phyloP scores from a whole-genome alignment of 1,140 invertebrate genomes.

The Antheraea pernyi region DNA sequence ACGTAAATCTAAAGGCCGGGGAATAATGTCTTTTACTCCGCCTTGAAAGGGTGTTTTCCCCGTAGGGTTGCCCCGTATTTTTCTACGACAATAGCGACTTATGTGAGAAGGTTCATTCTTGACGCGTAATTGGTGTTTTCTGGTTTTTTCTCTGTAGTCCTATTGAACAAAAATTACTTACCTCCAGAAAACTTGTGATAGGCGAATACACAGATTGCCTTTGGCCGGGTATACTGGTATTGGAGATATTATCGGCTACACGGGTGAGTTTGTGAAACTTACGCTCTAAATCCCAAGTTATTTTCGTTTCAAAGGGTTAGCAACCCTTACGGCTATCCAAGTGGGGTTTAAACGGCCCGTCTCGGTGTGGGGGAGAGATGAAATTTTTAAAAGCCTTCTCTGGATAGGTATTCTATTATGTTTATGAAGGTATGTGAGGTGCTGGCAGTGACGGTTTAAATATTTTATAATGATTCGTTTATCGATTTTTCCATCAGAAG shows the following conservation, averaged over 20 bases:
- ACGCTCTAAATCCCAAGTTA: not conserved
- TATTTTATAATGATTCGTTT: too few relatives aligned
- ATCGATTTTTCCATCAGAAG: too few relatives aligned
- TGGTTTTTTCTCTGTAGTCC: not conserved
- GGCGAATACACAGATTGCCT: too few relatives aligned
- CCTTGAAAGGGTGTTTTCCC: conserved; percentile 6
- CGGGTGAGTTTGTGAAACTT: not conserved
- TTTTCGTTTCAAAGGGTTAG: conserved; percentile 1
- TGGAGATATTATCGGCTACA: not conserved
- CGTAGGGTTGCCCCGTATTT: not conserved
- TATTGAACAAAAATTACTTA: too few relatives aligned
- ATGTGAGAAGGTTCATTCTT: not conserved
- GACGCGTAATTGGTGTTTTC: not conserved
- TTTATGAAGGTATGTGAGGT: not conserved
- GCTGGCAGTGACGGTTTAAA: too few relatives aligned
- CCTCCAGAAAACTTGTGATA: too few relatives aligned
- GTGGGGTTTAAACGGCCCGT: conserved; percentile 1
- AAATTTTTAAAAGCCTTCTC: conserved; percentile 21
- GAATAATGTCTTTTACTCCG: conserved; percentile 19
- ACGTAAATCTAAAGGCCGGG: not conserved
- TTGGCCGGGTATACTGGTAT: not conserved
- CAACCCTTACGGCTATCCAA: not conserved
- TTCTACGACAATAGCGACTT: not conserved
- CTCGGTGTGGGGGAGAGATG: conserved; percentile 11
- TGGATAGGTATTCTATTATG: conserved; percentile 16